Evolutionary conservation across 1,140 invertebrate species (phyloP).

Genomic region (Calephelis nemesis): DNA sequence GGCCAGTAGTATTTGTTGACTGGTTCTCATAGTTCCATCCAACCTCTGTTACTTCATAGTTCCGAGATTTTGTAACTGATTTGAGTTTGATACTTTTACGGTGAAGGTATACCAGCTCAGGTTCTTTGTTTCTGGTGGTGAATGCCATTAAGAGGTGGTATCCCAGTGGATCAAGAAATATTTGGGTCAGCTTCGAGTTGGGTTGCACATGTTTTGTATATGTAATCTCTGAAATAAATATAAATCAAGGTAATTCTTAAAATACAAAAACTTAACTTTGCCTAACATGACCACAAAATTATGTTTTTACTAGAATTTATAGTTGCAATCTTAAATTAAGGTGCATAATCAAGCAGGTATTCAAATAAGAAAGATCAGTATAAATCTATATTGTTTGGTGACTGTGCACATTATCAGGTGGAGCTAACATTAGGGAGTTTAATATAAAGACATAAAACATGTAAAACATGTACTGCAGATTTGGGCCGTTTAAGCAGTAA

Average conservation of each 20-base stretch:
- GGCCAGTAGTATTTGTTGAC: constrained; percentile 85
- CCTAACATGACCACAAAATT: too few species aligned
- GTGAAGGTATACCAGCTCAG: constrained; percentile 91
- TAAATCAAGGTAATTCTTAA: background rate
- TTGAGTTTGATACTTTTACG: constrained; percentile 76
- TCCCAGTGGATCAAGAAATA: constrained; percentile 93
- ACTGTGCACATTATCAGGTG: too few species aligned
- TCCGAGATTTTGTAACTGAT: constrained; percentile 83
- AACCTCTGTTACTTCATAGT: constrained; percentile 93
- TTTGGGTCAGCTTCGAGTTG: constrained; percentile 83
- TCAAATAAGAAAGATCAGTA: too few species aligned
- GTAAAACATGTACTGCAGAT: too few species aligned
- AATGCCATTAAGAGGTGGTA: constrained; percentile 91
- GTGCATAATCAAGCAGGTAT: too few species aligned
- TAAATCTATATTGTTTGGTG: too few species aligned
- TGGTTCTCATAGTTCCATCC: constrained; percentile 92
- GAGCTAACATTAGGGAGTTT: too few species aligned
- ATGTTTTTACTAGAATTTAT: too few species aligned
- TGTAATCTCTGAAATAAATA: constrained; percentile 56
- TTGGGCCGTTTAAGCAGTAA: too few species aligned
- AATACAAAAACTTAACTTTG: too few species aligned
- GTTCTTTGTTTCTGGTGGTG: constrained; percentile 81
- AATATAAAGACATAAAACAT: too few species aligned
- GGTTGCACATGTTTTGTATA: constrained; percentile 80
- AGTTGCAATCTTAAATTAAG: too few species aligned